A percentile compares a stretch with the other conserved stretches of the same genome.
Conservation (phyloP, 2,797 vertebrate species). For the Eupleurogrammus muticus region DNA sequence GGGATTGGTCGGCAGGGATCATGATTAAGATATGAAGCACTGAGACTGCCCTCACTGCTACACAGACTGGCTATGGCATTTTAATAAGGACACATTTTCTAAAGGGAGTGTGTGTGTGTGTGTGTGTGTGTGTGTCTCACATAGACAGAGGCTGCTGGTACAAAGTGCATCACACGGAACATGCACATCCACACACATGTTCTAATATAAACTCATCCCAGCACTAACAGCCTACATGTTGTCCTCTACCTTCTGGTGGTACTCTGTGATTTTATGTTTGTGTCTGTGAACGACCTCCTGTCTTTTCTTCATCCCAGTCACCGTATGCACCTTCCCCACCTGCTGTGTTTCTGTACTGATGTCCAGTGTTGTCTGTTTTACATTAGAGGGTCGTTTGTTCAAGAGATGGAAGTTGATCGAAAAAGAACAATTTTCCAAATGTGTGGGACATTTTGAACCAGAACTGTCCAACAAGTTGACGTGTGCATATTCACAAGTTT, state of each 20-base stretch:
- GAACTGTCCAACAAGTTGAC: constrained; percentile 23
- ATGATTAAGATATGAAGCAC: constrained; percentile 74
- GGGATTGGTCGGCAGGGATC: constrained; percentile 33
- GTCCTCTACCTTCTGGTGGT: constrained; percentile 28
- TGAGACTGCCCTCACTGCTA: constrained; percentile 60
- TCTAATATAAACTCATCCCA: constrained; percentile 21
- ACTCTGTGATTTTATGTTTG: constrained; percentile 12
- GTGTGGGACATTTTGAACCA: constrained; percentile 7
- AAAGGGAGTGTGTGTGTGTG: constrained; percentile 1
- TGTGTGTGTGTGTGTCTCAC: constrained; percentile 23
- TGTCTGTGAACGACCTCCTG: constrained; percentile 10
- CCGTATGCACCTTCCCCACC: neutral
- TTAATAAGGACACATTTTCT: constrained; percentile 51
- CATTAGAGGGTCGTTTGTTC: constrained; percentile 25
- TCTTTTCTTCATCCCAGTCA: constrained; percentile 12
- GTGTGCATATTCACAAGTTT: constrained; percentile 43
- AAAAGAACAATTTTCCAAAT: constrained; percentile 12
- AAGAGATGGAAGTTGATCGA: constrained; percentile 1
- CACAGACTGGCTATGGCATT: constrained; percentile 60
- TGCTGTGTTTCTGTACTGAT: constrained; percentile 28
- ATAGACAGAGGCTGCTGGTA: constrained; percentile 19
- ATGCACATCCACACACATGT: constrained; percentile 9
- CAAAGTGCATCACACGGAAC: constrained; percentile 43
- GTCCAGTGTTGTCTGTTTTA: constrained; percentile 32
- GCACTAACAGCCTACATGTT: constrained; percentile 25